These are phyloP conservation scores for Echinops telfairi DNA, from an alignment of 2,113 vertebrate species.

Conservation along the genomic window DNA sequence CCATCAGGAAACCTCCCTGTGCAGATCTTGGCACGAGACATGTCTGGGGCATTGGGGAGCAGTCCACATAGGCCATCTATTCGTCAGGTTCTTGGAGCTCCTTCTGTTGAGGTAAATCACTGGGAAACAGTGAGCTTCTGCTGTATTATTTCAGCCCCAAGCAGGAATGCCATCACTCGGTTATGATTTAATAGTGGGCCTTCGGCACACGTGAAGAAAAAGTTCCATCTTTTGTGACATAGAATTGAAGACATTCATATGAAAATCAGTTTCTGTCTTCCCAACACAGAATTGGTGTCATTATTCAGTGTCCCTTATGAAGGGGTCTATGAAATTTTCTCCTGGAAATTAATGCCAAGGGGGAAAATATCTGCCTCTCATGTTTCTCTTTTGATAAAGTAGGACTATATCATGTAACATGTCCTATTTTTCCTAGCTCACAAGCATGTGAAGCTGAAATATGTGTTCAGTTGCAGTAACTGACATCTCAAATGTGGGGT, in stretches of 20 bases:
- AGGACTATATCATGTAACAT: background rate
- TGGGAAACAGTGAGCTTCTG: slow-evolving; percentile 50
- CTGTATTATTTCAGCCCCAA: slow-evolving; percentile 66
- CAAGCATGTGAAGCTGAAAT: background rate
- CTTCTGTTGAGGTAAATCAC: slow-evolving; percentile 67
- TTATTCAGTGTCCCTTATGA: slow-evolving; percentile 47
- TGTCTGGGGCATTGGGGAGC: background rate
- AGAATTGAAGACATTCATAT: slow-evolving; percentile 62
- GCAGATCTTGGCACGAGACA: background rate
- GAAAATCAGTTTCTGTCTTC: slow-evolving; percentile 52
- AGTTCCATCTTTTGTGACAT: slow-evolving; percentile 34
- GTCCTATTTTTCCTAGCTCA: background rate
- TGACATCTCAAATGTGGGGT: background rate
- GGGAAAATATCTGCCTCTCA: background rate
- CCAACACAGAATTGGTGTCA: slow-evolving; percentile 36
- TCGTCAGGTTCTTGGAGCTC: background rate
- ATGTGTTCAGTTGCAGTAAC: background rate
- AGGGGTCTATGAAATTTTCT: slow-evolving; percentile 39
- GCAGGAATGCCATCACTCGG: slow-evolving; percentile 64
- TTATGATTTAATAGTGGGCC: slow-evolving; percentile 67
- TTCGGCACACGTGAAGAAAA: slow-evolving; percentile 35
- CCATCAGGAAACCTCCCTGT: background rate
- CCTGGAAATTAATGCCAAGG: slow-evolving; percentile 48
- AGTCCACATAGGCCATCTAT: background rate
- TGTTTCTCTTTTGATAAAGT: slow-evolving; percentile 62